Conservation (phyloP, 2,888 invertebrate genomes). For the Amiota minor region DNA sequence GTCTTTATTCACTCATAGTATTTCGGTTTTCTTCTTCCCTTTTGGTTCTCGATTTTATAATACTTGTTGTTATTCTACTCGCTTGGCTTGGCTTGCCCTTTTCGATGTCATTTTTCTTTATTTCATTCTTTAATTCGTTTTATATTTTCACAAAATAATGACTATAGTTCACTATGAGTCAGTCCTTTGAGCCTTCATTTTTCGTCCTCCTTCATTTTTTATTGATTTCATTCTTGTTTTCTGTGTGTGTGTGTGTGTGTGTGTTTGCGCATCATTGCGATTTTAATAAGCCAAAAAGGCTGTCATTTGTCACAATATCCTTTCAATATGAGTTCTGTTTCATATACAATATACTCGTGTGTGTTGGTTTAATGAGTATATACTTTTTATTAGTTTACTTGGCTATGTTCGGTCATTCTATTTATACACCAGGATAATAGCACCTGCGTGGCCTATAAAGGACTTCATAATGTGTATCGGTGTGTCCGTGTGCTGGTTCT, state of each 20-base stretch:
- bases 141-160: neutral
- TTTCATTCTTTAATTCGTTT: neutral
- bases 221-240: conserved; percentile 25
- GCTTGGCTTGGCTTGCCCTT: conserved; percentile 31
- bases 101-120: neutral
- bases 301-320: conserved; percentile 32
- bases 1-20: conserved; percentile 19
- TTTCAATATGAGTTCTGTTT: too few relatives aligned
- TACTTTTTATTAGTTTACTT: conserved; percentile 11
- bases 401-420: too few relatives aligned
- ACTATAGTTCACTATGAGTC: conserved; percentile 19
- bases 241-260: conserved; percentile 41
- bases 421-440: too few relatives aligned
- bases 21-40: conserved; percentile 28
- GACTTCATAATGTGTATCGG: too few relatives aligned
- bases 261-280: conserved; percentile 58
- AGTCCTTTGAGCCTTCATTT: conserved; percentile 9
- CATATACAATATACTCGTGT: too few relatives aligned
- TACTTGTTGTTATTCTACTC: neutral
- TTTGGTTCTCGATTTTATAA: conserved; percentile 51
- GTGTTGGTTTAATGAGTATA: neutral
- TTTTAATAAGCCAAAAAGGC: conserved; percentile 61
- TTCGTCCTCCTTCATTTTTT: neutral
- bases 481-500: too few relatives aligned
- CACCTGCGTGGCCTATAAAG: too few relatives aligned